A percentile compares a stretch with the other conserved stretches of the same genome.
Evolutionary conservation across 2,113 vertebrate species (phyloP).

Genomic region (Astatotilapia flaviijosephi): DNA sequence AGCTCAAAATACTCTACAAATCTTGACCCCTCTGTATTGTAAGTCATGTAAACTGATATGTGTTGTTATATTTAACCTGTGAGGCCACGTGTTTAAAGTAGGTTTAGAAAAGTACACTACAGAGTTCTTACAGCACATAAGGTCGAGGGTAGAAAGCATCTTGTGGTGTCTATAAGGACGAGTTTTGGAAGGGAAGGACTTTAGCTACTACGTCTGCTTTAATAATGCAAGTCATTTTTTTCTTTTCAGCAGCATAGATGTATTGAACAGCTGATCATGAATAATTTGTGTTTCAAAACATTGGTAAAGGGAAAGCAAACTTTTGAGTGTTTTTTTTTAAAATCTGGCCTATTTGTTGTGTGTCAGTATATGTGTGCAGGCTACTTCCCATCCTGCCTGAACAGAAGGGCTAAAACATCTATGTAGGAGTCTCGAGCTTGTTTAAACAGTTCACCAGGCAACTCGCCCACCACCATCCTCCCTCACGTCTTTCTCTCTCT

Average conservation of each 20-base stretch:
- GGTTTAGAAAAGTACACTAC: background rate
- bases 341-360: background rate
- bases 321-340: background rate
- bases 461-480: background rate
- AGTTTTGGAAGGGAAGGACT: background rate
- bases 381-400: background rate
- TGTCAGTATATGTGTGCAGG: background rate
- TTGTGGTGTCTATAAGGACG: background rate
- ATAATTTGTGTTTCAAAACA: background rate
- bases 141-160: background rate
- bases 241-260: background rate
- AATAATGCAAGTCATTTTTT: background rate
- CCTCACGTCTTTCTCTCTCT: background rate
- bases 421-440: background rate
- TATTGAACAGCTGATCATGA: background rate
- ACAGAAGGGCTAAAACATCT: background rate
- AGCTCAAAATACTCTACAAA: background rate
- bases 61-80: background rate
- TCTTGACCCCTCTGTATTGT: background rate
- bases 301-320: background rate
- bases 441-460: background rate
- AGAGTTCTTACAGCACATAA: background rate
- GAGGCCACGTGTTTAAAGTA: background rate
- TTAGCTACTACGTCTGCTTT: background rate
- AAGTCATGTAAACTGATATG: background rate